phyloP scores from a whole-genome alignment of 2,113 vertebrate genomes.

The Sminthopsis crassicaudata region DNA sequence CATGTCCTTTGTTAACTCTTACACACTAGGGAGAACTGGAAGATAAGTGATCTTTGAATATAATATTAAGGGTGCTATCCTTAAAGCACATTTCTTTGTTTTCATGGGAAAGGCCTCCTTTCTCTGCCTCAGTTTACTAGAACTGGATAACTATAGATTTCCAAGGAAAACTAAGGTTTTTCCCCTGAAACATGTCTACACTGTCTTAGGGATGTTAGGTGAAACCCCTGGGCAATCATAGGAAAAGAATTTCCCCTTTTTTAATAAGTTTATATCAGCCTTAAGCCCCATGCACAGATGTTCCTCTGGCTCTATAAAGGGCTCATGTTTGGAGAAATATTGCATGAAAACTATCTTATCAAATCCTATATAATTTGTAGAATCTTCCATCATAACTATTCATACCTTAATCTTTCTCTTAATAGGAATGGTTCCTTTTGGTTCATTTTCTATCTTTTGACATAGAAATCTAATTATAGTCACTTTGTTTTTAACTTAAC shows the following conservation, averaged over 20 bases:
- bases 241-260: background rate
- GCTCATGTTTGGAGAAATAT: background rate
- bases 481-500: slow-evolving; percentile 30
- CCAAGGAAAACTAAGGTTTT: background rate
- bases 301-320: slow-evolving; percentile 16
- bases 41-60: background rate
- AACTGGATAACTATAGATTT: background rate
- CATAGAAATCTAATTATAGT: background rate
- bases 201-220: background rate
- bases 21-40: background rate
- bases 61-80: background rate
- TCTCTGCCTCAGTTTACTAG: background rate
- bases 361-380: slow-evolving; percentile 2
- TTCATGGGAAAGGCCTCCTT: background rate
- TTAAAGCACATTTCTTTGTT: background rate
- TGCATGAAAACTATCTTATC: slow-evolving; percentile 16
- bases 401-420: background rate
- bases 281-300: background rate
- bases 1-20: background rate
- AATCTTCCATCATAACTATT: slow-evolving; percentile 28
- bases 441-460: background rate
- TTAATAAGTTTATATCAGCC: background rate
- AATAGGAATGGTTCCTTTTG: slow-evolving; percentile 25
- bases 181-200: background rate
- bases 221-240: background rate